These are phyloP conservation scores for Osmerus mordax DNA, from an alignment of 2,113 vertebrate genomes.

Conservation along the genomic window DNA sequence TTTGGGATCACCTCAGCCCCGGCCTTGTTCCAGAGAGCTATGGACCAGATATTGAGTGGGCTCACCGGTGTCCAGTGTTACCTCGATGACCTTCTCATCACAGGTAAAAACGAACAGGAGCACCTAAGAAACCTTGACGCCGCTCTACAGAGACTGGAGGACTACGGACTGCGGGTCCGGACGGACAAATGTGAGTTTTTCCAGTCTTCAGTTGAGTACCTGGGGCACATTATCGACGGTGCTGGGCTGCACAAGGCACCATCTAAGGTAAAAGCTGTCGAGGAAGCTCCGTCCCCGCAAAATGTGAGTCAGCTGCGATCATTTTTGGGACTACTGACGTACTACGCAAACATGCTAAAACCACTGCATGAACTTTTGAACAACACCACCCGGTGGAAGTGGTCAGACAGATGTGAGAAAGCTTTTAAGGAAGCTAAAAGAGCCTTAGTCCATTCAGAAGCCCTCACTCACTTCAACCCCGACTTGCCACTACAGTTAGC, in stretches of 20 bases:
- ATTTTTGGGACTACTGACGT: slow-evolving; percentile 17
- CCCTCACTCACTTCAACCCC: no score
- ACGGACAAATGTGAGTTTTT: slow-evolving; percentile 22
- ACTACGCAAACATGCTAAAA: neutral
- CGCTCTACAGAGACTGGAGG: slow-evolving; percentile 3
- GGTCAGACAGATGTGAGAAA: no score
- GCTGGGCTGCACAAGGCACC: slow-evolving; percentile 3
- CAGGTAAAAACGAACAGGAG: neutral
- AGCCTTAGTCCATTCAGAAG: no score
- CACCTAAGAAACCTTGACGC: slow-evolving; percentile 16
- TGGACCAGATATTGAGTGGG: neutral
- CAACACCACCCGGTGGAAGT: no score
- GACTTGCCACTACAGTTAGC: no score
- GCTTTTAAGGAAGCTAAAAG: no score
- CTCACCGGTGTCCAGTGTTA: no score
- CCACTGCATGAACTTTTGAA: no score
- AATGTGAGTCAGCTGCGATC: slow-evolving; percentile 16
- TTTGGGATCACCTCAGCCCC: no score
- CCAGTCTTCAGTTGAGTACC: slow-evolving; percentile 7
- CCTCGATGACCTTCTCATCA: slow-evolving; percentile 10
- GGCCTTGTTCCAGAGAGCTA: no score
- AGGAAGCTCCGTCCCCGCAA: slow-evolving; percentile 5
- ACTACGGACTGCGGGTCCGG: neutral
- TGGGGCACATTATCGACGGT: slow-evolving; percentile 9
- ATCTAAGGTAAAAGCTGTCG: neutral